Evolutionary conservation across 92 coral and sea anemone species (phyloP), one percentile per base, ranked within the genome.

Genomic region (Meandrina meandrites): DNA sequence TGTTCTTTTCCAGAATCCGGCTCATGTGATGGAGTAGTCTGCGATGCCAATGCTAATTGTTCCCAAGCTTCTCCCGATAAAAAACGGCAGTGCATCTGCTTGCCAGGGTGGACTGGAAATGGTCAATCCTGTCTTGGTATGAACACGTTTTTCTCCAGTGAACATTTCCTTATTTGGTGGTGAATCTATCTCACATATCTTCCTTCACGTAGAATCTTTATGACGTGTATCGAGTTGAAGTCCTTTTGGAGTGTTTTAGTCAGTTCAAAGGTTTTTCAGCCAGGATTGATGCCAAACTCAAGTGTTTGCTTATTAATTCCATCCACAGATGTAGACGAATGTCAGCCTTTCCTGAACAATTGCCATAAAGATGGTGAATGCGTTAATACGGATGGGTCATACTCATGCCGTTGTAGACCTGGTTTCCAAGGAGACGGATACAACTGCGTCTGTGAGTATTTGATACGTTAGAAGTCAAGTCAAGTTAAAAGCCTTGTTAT

Each of bases 331-430:
- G 47, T 85, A 37, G 72, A 85, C 32, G 88, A 85, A 62, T 85
- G 88, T 28, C 88, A 87, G 48, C 87, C 90, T 8, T 37, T 70
- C 51, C 72, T 58, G 24, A 83, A 88, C 87, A 91, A 86, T 48
- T 92, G 95, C 80, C 93, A 92, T 57, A 92, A 80, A 40, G 83
- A 90, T 31, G 93, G 91, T 19, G 91, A 87, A 35, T 95, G 98
- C 81, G 67, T 84, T 66, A 95, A 95, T 75, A 93, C 94, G 40
- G 85, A 64, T 47, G 98, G 98, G 47, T 93, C 98, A 3, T 95
- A 91, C 78, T 56, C 82, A 34, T 95, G 98, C 82, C 85, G 81
- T 7, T 95, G 98, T 78, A 80, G 86, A 56, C 72, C 91, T 31
- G 96, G 96, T 17, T 93, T 93, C 75, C 70, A 88, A 56, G 92